phyloP scores from a whole-genome alignment of 92 coral and sea anemone genomes.

The Porites lobata region DNA sequence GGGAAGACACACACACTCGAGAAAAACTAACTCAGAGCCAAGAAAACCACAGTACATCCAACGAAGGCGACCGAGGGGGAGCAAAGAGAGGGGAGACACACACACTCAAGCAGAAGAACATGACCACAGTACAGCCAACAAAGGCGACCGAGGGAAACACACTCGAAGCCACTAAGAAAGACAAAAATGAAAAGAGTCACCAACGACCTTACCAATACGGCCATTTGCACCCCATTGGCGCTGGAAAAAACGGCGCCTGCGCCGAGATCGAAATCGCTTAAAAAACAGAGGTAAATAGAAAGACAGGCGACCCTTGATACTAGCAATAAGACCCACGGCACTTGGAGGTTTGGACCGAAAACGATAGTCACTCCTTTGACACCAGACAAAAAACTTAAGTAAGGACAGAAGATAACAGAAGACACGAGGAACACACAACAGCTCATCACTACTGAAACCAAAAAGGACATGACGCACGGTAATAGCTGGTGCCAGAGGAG shows the following conservation, averaged over 20 bases:
- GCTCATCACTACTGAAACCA: too few relatives aligned
- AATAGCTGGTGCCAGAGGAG: too few relatives aligned
- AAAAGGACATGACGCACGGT: too few relatives aligned
- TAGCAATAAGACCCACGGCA: not conserved
- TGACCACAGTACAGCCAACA: not conserved
- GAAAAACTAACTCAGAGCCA: too few relatives aligned
- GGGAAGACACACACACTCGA: too few relatives aligned
- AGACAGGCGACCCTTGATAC: not conserved
- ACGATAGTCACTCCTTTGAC: slow-evolving; percentile 19
- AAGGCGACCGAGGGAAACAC: not conserved
- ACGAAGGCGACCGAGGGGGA: too few relatives aligned
- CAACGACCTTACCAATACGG: not conserved
- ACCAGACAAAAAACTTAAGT: slow-evolving; percentile 26
- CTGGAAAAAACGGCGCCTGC: not conserved
- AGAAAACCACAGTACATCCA: too few relatives aligned
- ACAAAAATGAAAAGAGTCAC: not conserved
- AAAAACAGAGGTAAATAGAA: slow-evolving; percentile 19
- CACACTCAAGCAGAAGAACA: not conserved
- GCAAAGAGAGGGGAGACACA: too few relatives aligned
- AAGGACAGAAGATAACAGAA: not conserved
- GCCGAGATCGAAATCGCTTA: not conserved
- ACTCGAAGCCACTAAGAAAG: too few relatives aligned
- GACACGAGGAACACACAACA: slow-evolving; percentile 10
- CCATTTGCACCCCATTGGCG: slow-evolving; percentile 19
- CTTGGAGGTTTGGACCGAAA: slow-evolving; percentile 28